These are phyloP conservation scores for Lasaia peninsularis DNA, from an alignment of 1,140 invertebrate genomes.

Conservation along the genomic window DNA sequence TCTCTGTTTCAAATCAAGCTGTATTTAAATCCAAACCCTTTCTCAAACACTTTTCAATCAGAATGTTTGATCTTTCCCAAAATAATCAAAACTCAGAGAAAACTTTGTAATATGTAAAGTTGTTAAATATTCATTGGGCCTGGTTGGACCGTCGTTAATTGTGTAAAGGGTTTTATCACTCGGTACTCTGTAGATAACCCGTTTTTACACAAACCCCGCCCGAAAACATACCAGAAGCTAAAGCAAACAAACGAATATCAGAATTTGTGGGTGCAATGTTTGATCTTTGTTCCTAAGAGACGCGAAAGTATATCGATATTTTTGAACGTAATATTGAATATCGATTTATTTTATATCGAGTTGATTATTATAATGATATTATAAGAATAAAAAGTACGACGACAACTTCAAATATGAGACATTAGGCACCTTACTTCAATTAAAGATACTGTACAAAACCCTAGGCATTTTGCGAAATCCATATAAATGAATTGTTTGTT, in stretches of 20 bases:
- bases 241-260: background rate
- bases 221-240: background rate
- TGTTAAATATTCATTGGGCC: constrained; percentile 2
- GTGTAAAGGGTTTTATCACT: constrained; percentile 8
- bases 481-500: no score
- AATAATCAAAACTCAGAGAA: constrained; percentile 2
- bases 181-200: background rate
- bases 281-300: background rate
- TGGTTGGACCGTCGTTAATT: background rate
- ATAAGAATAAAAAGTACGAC: no score
- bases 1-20: no score
- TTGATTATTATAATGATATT: no score
- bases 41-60: no score
- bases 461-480: no score
- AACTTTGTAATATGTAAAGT: constrained; percentile 5
- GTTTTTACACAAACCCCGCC: constrained; percentile 1
- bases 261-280: constrained; percentile 7
- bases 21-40: no score
- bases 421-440: no score
- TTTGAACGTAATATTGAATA: background rate
- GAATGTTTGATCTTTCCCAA: background rate
- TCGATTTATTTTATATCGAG: no score
- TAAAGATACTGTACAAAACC: no score
- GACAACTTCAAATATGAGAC: no score
- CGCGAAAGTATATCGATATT: background rate